Base-by-base conservation (phyloP, 2,888 invertebrate genomes). In the Teleiodes luculella region DNA sequence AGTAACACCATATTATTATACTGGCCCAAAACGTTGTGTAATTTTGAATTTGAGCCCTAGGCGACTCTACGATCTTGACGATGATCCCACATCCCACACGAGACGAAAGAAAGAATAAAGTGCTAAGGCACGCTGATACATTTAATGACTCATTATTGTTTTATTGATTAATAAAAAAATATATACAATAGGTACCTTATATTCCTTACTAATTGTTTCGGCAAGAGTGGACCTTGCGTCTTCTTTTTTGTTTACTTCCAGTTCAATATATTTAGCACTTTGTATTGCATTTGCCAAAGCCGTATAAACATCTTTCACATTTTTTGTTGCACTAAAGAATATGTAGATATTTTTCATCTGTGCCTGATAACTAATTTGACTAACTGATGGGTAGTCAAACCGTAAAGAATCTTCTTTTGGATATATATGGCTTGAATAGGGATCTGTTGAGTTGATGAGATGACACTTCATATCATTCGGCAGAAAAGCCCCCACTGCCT, bases 361-460 rank as follows among this genome's bases (percentile, higher is more conserved):
- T 1, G 95, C 93, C 33, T 91, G 77, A 64, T 87, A 83, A 64
- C 91, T 92, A 13, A 94, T 91, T 74, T 93, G 91, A 46, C 95
- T 93, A 37, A 96, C 91, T 0, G 96, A 95, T 0, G 96, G 96
- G 73, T 96, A 96, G 76, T 96, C 96, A 70, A 88, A 90, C 1
- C 78, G 70, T 5, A 91, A 16, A 8, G 57, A 50, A 28, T 16
- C 75, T 20, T 87, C 84, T 59, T 86, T 78, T 2, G 88, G 87
- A 67, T 95, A 94, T 5, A 88, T 67, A 30, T 77, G 13, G 18
- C 10, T 31, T 31, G 31, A 8, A 18, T 18, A 10, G 20, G 16
- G 18, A 6, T 18, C 18, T 3, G 4, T 18, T 11, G 18, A 8
- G 11, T 18, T 14, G 8, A 91, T 75, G 70, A 94, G 76, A 68